A percentile compares a stretch with the other conserved stretches of the same genome.
Evolutionary conservation across 2,797 vertebrate genomes (phyloP).

Genomic region (Ciconia nigra): DNA sequence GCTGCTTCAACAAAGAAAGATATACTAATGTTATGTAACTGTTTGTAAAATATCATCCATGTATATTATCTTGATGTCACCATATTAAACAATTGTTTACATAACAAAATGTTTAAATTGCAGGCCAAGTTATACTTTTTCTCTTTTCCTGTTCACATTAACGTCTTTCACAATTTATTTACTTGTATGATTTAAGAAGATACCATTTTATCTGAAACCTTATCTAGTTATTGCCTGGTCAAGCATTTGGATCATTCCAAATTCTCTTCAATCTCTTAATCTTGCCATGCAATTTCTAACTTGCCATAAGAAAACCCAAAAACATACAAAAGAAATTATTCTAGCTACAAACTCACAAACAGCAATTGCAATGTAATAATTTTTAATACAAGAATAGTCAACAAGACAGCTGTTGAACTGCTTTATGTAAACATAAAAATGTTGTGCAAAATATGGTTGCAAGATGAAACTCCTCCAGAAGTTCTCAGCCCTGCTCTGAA

Average conservation of each 20-base stretch:
- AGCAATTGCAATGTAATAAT: background rate
- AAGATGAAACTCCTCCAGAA: background rate
- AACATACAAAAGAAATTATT: background rate
- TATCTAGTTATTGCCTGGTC: background rate
- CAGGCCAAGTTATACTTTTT: background rate
- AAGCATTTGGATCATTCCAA: background rate
- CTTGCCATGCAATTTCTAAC: background rate
- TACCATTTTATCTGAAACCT: background rate
- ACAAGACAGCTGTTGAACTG: background rate
- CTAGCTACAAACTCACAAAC: background rate
- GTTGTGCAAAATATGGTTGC: background rate
- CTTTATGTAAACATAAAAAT: background rate
- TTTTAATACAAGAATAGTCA: background rate
- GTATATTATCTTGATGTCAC: background rate
- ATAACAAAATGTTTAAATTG: background rate
- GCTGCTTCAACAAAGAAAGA: slow-evolving; percentile 69
- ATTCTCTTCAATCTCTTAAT: background rate
- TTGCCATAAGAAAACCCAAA: background rate
- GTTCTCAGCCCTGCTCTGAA: background rate
- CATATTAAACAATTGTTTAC: background rate
- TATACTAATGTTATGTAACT: background rate
- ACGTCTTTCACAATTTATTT: background rate
- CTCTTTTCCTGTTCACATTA: background rate
- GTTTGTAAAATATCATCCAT: background rate
- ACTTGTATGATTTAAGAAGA: background rate